phyloP scores from a whole-genome alignment of 1,140 invertebrate genomes.

The Brachionus koreanus region DNA sequence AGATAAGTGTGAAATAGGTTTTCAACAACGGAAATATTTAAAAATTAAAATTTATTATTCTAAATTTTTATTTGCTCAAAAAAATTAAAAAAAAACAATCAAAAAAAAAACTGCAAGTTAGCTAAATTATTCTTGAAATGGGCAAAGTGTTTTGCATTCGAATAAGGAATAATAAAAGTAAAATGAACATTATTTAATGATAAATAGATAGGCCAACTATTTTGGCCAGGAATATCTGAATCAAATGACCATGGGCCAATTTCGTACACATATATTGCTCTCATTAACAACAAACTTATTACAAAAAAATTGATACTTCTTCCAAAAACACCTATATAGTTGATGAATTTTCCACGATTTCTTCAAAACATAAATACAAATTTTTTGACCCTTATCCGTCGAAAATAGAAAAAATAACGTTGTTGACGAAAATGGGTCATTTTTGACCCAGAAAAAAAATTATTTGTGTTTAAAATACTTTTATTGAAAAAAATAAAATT shows the following conservation, averaged over 20 bases:
- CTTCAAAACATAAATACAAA: no score
- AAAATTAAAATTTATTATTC: not conserved
- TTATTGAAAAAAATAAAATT: no score
- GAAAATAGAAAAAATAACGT: no score
- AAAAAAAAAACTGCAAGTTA: not conserved
- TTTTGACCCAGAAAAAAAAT: no score
- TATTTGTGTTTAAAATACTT: no score
- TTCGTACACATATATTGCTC: not conserved
- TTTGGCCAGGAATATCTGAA: not conserved
- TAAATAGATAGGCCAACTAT: not conserved
- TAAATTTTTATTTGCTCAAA: not conserved
- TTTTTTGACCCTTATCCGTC: no score
- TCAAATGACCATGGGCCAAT: not conserved
- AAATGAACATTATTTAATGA: not conserved
- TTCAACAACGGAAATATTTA: not conserved
- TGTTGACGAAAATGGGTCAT: no score
- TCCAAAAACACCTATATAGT: no score
- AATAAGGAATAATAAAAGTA: not conserved
- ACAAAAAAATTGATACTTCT: no score
- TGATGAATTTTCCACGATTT: no score
- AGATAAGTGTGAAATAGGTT: not conserved
- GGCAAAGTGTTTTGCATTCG: not conserved
- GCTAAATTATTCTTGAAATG: not conserved
- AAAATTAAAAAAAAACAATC: not conserved
- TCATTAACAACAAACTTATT: not conserved